Percentiles rank a stretch among this genome's conserved stretches.
These are phyloP conservation scores for Drosophila leontia DNA, from an alignment of 1,140 invertebrate genomes.

Conservation along the genomic window DNA sequence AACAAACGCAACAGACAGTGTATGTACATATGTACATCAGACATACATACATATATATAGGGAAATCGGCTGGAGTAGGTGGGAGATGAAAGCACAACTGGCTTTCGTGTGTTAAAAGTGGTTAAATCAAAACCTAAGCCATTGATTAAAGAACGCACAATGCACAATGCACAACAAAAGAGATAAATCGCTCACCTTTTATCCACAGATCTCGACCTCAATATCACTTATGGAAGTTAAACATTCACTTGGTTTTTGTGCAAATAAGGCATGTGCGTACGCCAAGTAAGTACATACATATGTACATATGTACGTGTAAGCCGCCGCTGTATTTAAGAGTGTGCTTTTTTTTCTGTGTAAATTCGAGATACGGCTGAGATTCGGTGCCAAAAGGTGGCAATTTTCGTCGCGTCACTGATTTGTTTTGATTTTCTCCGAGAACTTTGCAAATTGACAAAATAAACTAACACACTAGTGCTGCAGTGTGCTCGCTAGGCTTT, in stretches of 20 bases:
- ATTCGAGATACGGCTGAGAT: constrained; percentile 3
- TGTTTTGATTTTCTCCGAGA: constrained; percentile 16
- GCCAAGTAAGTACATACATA: constrained; percentile 20
- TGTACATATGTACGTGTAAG: constrained; percentile 3
- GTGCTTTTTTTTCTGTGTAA: constrained; percentile 1
- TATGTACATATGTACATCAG: constrained; percentile 6
- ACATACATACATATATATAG: constrained; percentile 4
- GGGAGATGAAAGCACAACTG: constrained; percentile 13
- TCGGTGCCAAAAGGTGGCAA: neutral
- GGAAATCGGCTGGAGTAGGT: constrained; percentile 21
- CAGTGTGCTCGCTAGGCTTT: neutral
- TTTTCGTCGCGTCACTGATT: neutral
- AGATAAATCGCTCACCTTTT: constrained; percentile 34
- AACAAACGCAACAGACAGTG: constrained; percentile 16
- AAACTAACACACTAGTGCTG: constrained; percentile 3
- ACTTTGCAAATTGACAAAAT: constrained; percentile 17
- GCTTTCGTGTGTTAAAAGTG: constrained; percentile 2
- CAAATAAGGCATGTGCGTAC: constrained; percentile 29
- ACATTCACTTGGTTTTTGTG: constrained; percentile 30
- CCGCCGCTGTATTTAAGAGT: neutral
- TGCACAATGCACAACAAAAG: constrained; percentile 12
- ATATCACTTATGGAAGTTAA: constrained; percentile 22
- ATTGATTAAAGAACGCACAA: neutral
- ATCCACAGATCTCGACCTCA: constrained; percentile 36
- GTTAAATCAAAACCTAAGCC: constrained; percentile 4